Percentiles rank a stretch among this genome's conserved stretches.
phyloP scores from a whole-genome alignment of 2,888 invertebrate species.

The Tetheella fluctuosa region DNA sequence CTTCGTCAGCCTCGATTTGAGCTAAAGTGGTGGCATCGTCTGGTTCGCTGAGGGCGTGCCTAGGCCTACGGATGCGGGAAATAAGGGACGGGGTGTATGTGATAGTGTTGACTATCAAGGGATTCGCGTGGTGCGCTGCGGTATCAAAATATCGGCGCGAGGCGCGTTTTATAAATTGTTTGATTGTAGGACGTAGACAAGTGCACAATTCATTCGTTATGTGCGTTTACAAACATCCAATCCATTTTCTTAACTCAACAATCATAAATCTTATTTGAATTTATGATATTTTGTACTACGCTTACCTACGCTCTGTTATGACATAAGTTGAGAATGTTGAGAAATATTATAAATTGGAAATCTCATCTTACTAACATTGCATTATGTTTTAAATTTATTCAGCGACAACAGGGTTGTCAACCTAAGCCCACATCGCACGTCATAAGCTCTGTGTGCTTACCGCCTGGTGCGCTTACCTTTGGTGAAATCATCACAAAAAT shows the following conservation, averaged over 20 bases:
- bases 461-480: too few species aligned
- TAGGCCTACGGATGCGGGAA: too few species aligned
- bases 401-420: background rate
- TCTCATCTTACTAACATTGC: background rate
- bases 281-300: background rate
- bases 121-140: too few species aligned
- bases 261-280: conserved; percentile 4
- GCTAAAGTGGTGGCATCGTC: too few species aligned
- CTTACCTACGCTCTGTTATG: background rate
- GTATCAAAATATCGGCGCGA: too few species aligned
- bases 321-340: background rate
- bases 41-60: too few species aligned
- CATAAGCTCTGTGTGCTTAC: background rate
- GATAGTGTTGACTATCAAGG: too few species aligned
- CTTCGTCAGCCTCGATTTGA: too few species aligned
- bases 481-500: too few species aligned
- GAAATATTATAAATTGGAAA: background rate
- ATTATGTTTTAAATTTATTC: background rate
- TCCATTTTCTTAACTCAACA: background rate
- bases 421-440: background rate
- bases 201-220: background rate
- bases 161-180: too few species aligned
- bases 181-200: too few species aligned
- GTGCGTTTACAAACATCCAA: background rate
- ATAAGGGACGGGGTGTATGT: too few species aligned